These are phyloP conservation scores for Oceanites oceanicus DNA, from an alignment of 2,113 vertebrate genomes.

Conservation along the genomic window DNA sequence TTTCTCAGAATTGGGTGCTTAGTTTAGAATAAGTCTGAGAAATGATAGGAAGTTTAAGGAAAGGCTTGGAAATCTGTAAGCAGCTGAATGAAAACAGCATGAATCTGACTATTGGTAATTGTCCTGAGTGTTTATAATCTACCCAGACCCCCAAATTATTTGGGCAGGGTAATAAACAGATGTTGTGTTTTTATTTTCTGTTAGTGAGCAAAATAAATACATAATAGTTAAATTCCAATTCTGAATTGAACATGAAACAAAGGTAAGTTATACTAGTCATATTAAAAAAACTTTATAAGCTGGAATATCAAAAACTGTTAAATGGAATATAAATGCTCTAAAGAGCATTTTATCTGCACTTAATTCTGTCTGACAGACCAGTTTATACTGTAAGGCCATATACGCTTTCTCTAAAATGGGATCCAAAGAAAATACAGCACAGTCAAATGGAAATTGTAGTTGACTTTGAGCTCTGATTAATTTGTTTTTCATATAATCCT, in stretches of 20 bases:
- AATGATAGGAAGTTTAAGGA: not conserved
- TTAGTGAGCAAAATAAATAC: not conserved
- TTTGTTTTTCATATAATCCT: constrained; percentile 43
- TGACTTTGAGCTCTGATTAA: constrained; percentile 64
- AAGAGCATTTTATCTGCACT: not conserved
- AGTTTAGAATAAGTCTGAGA: not conserved
- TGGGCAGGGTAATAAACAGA: not conserved
- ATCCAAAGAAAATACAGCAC: constrained; percentile 36
- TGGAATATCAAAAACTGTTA: not conserved
- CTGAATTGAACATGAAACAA: not conserved
- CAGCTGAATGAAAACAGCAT: not conserved
- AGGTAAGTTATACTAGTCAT: not conserved
- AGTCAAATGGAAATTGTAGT: constrained; percentile 21
- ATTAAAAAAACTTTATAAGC: not conserved
- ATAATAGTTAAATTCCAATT: not conserved
- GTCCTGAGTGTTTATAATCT: not conserved
- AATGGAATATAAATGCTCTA: not conserved
- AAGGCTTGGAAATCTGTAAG: not conserved
- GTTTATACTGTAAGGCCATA: not conserved
- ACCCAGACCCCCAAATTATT: not conserved
- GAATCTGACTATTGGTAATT: not conserved
- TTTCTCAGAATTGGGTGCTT: not conserved
- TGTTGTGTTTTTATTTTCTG: not conserved
- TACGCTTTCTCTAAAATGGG: not conserved
- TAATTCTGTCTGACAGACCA: constrained; percentile 1